Evolutionary conservation across 2,888 invertebrate species (phyloP).

Genomic region (Nomada ferruginata): DNA sequence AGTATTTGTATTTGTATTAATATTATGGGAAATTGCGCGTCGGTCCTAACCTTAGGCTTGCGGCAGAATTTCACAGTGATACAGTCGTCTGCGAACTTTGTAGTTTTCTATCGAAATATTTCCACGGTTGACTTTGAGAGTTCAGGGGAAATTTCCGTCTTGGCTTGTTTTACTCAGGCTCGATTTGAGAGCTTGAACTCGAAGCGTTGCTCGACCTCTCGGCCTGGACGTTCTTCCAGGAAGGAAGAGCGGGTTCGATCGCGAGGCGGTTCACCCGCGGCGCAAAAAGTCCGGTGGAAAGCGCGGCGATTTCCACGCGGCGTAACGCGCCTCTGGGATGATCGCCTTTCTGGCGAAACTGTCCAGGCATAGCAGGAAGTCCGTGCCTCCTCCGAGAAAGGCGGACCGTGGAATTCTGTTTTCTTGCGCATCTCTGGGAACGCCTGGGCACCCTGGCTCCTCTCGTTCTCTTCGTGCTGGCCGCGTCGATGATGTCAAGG

Average conservation of each 20-base stretch:
- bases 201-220: not conserved
- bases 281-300: too few relatives aligned
- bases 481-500: constrained; percentile 22
- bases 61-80: too few relatives aligned
- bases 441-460: not conserved
- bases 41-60: too few relatives aligned
- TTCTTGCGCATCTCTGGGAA: constrained; percentile 44
- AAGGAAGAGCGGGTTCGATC: constrained; percentile 37
- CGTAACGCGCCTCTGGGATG: constrained; percentile 38
- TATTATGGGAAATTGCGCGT: too few relatives aligned
- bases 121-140: too few relatives aligned
- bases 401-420: constrained; percentile 32
- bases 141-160: too few relatives aligned
- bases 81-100: too few relatives aligned
- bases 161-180: too few relatives aligned
- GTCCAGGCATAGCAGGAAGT: constrained; percentile 45
- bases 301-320: constrained; percentile 47
- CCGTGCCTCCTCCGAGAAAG: constrained; percentile 28
- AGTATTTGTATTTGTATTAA: too few relatives aligned
- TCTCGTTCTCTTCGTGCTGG: constrained; percentile 7
- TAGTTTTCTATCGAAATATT: too few relatives aligned
- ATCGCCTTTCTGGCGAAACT: constrained; percentile 55
- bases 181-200: too few relatives aligned
- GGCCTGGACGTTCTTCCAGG: constrained; percentile 13
- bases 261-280: constrained; percentile 11